Conservation (phyloP, 2,888 invertebrate genomes). For the Dexiosoma caninum region DNA sequence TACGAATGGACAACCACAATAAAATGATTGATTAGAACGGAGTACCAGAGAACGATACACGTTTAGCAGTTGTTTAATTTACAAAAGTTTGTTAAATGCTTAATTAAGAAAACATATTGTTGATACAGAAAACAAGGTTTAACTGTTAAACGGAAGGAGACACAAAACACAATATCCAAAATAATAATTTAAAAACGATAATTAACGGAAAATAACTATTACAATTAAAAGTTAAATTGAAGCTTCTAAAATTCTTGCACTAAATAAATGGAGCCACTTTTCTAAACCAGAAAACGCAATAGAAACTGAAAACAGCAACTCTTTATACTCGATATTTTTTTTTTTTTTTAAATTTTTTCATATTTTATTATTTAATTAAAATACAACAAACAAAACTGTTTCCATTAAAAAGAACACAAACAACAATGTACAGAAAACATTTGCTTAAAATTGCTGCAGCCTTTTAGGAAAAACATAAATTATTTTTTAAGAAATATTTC, state of each 20-base stretch:
- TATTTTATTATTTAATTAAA: too few relatives aligned
- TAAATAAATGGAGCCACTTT: slow-evolving; percentile 49
- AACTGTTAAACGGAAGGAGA: neutral
- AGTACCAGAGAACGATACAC: neutral
- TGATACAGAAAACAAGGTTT: neutral
- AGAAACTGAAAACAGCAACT: slow-evolving; percentile 47
- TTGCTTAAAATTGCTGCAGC: slow-evolving; percentile 42
- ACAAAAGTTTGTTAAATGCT: slow-evolving; percentile 9
- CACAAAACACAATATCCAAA: slow-evolving; percentile 12
- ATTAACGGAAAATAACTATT: neutral
- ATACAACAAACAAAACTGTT: slow-evolving; percentile 37
- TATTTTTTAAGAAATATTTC: slow-evolving; percentile 8
- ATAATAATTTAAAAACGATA: neutral
- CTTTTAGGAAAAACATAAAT: slow-evolving; percentile 29
- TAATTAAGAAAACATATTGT: neutral
- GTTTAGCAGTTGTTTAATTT: slow-evolving; percentile 9
- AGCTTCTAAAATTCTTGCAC: slow-evolving; percentile 52
- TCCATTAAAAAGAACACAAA: slow-evolving; percentile 30
- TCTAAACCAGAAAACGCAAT: slow-evolving; percentile 47
- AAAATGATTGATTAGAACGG: neutral
- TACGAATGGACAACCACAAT: neutral
- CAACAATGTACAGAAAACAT: slow-evolving; percentile 30
- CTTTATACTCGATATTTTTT: slow-evolving; percentile 24
- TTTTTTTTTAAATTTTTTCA: neutral
- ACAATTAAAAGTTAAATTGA: slow-evolving; percentile 26